Conservation (phyloP, 2,888 invertebrate genomes). For the Acronicta alni region DNA sequence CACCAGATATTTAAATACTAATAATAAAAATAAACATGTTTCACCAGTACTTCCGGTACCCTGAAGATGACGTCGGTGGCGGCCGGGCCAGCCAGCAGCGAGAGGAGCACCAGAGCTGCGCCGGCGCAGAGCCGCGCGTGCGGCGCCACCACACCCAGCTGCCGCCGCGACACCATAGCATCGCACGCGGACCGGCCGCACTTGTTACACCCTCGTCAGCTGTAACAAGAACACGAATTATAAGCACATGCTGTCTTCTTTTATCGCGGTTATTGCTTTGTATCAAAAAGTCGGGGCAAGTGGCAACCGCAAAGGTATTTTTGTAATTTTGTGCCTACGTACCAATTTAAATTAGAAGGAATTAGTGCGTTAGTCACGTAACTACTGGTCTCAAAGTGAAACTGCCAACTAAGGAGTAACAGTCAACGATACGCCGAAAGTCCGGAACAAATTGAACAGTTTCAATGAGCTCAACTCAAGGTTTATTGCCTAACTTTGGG, state of each 20-base stretch:
- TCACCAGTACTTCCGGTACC: slow-evolving; percentile 83
- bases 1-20: background rate
- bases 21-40: slow-evolving; percentile 14
- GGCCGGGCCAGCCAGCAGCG: slow-evolving; percentile 54
- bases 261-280: background rate
- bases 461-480: slow-evolving; percentile 5
- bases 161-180: slow-evolving; percentile 52
- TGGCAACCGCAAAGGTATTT: no score
- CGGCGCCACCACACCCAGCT: slow-evolving; percentile 28
- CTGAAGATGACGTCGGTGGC: slow-evolving; percentile 79
- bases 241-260: no score
- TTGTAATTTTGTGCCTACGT: no score
- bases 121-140: slow-evolving; percentile 47
- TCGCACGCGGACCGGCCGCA: slow-evolving; percentile 44
- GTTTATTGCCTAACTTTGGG: background rate
- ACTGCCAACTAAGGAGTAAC: background rate
- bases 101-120: slow-evolving; percentile 58
- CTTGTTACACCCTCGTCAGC: slow-evolving; percentile 20
- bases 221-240: slow-evolving; percentile 13
- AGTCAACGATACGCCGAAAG: background rate
- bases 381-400: background rate
- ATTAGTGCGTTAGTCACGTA: no score
- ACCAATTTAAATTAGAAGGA: no score
- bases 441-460: slow-evolving; percentile 2
- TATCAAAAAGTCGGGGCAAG: background rate